Percentiles rank a stretch among this genome's conserved stretches.
phyloP scores from a whole-genome alignment of 2,888 invertebrate species.

The Strigamia crassipes region DNA sequence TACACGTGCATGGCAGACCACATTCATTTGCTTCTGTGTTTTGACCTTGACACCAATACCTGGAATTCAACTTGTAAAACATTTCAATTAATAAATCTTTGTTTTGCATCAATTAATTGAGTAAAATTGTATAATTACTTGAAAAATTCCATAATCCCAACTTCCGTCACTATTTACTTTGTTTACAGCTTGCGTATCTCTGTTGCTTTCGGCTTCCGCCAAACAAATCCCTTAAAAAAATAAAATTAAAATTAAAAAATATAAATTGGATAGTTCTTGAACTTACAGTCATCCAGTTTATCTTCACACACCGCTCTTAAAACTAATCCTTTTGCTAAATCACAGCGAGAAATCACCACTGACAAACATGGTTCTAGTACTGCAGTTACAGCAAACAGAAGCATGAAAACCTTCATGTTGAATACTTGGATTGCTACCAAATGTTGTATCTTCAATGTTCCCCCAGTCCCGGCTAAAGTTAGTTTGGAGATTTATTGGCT shows the following conservation, averaged over 20 bases:
- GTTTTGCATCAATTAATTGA: too few relatives aligned
- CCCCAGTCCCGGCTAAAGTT: too few relatives aligned
- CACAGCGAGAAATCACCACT: not conserved
- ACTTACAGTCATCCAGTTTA: conserved; percentile 4
- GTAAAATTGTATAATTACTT: not conserved
- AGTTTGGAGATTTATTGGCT: too few relatives aligned
- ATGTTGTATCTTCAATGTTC: too few relatives aligned
- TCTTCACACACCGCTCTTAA: not conserved
- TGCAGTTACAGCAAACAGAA: too few relatives aligned
- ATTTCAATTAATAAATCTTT: not conserved
- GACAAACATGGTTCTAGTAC: not conserved
- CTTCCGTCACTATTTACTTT: not conserved
- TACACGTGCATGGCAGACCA: not conserved
- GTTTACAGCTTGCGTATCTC: not conserved
- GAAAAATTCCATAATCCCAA: conserved; percentile 44
- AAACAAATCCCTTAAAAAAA: conserved; percentile 38
- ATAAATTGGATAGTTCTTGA: too few relatives aligned
- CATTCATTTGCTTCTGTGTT: not conserved
- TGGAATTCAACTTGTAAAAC: not conserved
- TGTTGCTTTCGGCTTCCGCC: not conserved
- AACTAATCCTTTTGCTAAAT: not conserved
- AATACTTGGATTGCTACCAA: too few relatives aligned
- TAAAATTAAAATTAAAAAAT: too few relatives aligned
- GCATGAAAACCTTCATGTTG: too few relatives aligned
- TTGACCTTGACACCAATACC: not conserved